Percentiles rank a stretch among this genome's conserved stretches.
Conservation (phyloP, 2,113 vertebrate species). For the Poecile atricapillus region DNA sequence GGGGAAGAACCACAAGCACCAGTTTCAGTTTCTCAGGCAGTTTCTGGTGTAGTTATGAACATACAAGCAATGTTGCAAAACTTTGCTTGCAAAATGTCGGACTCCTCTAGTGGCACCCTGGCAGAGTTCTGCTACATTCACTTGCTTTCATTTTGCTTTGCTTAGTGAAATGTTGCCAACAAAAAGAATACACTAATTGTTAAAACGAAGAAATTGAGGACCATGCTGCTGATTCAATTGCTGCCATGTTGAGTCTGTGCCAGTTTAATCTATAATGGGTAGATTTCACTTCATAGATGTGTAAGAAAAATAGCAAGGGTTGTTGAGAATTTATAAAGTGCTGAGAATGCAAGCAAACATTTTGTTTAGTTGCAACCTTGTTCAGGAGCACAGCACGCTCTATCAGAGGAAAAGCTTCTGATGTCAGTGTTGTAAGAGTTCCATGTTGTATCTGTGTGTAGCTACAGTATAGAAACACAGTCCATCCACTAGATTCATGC, state of each 20-base stretch:
- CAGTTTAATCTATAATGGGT: neutral
- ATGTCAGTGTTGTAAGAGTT: neutral
- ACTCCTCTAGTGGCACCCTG: neutral
- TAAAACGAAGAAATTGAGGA: neutral
- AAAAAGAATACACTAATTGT: neutral
- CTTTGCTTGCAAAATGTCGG: neutral
- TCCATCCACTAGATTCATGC: neutral
- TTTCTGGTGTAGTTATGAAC: neutral
- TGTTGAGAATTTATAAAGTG: neutral
- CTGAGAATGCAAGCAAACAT: neutral
- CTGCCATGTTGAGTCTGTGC: neutral
- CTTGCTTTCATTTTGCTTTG: no score
- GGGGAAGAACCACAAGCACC: neutral
- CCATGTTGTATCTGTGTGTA: neutral
- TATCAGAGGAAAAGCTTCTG: neutral
- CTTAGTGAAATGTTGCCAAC: neutral
- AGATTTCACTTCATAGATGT: neutral
- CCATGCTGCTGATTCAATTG: neutral
- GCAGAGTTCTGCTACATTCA: neutral
- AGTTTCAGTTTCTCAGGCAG: neutral
- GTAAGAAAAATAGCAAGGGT: neutral
- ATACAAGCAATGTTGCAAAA: neutral
- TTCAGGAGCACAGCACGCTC: neutral
- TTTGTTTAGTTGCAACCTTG: neutral
- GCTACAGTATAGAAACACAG: neutral